phyloP scores from a whole-genome alignment of 2,113 vertebrate genomes.

The Dasyornis broadbenti region DNA sequence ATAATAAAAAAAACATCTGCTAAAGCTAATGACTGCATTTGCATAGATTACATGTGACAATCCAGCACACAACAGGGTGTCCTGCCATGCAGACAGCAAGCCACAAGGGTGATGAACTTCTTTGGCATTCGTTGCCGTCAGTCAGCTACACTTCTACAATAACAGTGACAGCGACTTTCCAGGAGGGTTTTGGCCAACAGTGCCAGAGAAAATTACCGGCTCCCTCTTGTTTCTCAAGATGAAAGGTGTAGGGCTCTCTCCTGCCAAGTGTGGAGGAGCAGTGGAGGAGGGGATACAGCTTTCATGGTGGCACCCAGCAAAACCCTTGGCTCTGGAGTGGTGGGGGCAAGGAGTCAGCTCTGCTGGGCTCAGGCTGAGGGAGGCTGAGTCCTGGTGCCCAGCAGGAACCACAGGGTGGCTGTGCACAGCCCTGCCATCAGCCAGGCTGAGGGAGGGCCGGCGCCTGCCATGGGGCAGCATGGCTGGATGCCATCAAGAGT shows the following conservation, averaged over 20 bases:
- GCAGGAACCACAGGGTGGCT: neutral
- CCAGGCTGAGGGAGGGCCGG: neutral
- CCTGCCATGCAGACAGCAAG: constrained; percentile 1
- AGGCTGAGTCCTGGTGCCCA: neutral
- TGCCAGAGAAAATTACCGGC: neutral
- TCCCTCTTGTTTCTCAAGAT: neutral
- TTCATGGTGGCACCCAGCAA: neutral
- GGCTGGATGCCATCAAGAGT: neutral
- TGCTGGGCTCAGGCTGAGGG: neutral
- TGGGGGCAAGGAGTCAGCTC: neutral
- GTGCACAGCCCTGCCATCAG: neutral
- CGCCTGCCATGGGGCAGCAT: neutral
- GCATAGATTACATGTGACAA: constrained; percentile 47
- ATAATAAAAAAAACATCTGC: constrained; percentile 38
- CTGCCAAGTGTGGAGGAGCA: neutral
- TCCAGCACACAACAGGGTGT: constrained; percentile 35
- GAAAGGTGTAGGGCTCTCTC: neutral
- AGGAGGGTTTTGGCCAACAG: neutral
- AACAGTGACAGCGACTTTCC: neutral
- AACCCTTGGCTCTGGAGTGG: neutral
- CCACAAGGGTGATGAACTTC: constrained; percentile 5
- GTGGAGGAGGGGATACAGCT: neutral
- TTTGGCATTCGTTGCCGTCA: neutral
- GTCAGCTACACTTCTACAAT: neutral
- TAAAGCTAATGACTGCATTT: constrained; percentile 42